phyloP scores from a whole-genome alignment of 2,888 invertebrate genomes.

The Nomada ferruginata region DNA sequence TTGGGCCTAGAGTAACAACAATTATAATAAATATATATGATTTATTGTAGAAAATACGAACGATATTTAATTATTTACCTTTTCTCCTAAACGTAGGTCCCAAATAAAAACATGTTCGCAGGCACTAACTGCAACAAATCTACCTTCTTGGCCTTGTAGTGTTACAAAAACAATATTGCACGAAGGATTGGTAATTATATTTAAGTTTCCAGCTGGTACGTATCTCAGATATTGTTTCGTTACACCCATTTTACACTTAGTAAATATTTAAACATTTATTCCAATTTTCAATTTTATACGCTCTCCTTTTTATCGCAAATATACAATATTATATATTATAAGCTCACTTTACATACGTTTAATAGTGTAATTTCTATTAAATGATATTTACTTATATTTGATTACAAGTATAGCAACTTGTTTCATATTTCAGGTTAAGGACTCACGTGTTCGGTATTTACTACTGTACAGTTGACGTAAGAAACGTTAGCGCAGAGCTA shows the following conservation, averaged over 20 bases:
- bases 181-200: constrained; percentile 92
- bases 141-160: constrained; percentile 90
- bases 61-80: constrained; percentile 84
- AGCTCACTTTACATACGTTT: neutral
- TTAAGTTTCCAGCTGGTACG: constrained; percentile 92
- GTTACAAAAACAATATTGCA: constrained; percentile 93
- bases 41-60: neutral
- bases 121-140: constrained; percentile 95
- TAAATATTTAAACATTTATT: constrained; percentile 11
- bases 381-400: neutral
- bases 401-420: neutral
- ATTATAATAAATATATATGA: constrained; percentile 25
- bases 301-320: neutral
- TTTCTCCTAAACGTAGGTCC: constrained; percentile 95
- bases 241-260: constrained; percentile 88
- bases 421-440: constrained; percentile 16
- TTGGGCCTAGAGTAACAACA: constrained; percentile 87
- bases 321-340: neutral
- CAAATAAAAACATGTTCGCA: constrained; percentile 97
- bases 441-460: neutral
- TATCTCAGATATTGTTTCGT: constrained; percentile 98
- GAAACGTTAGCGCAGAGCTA: too few species aligned
- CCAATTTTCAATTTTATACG: neutral
- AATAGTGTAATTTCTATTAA: neutral
- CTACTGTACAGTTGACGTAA: neutral